A percentile compares a stretch with the other conserved stretches of the same genome.
Evolutionary conservation across 1,140 invertebrate genomes (phyloP).

Genomic region (Polypedilum pembai): DNA sequence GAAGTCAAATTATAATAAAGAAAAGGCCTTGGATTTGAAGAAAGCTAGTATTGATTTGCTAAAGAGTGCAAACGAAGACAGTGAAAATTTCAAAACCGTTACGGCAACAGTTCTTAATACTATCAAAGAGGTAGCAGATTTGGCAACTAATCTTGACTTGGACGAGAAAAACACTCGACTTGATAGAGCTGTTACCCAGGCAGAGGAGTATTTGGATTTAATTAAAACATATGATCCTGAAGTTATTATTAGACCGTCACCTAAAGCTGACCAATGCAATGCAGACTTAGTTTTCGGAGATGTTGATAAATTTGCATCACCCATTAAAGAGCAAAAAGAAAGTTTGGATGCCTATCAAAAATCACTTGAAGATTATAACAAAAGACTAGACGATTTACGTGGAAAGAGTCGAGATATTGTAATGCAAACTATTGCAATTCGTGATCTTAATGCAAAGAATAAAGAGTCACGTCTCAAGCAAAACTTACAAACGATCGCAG

Average conservation of each 20-base stretch:
- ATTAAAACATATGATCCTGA: constrained; percentile 38
- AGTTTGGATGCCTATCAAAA: constrained; percentile 49
- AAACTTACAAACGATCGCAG: constrained; percentile 46
- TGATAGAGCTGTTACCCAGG: constrained; percentile 66
- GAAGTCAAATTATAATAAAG: constrained; percentile 49
- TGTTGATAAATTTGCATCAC: constrained; percentile 57
- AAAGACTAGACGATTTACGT: constrained; percentile 64
- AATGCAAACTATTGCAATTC: constrained; percentile 53
- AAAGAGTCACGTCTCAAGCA: constrained; percentile 44
- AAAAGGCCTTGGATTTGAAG: constrained; percentile 46
- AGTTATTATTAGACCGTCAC: not conserved
- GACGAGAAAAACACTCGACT: constrained; percentile 62
- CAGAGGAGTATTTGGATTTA: constrained; percentile 55
- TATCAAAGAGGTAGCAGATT: constrained; percentile 56
- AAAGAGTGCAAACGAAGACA: constrained; percentile 48
- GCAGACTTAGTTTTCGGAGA: constrained; percentile 57
- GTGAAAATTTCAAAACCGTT: constrained; percentile 47
- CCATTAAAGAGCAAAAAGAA: constrained; percentile 53
- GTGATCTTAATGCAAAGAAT: constrained; percentile 53
- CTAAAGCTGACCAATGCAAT: constrained; percentile 37
- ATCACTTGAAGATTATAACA: constrained; percentile 53
- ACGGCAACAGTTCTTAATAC: constrained; percentile 49
- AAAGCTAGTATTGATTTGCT: constrained; percentile 47
- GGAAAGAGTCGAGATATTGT: constrained; percentile 57
- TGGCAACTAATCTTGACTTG: constrained; percentile 59